Evolutionary conservation across 2,797 vertebrate species (phyloP), one percentile per base, ranked within the genome.

Genomic region (Chromis chromis): DNA sequence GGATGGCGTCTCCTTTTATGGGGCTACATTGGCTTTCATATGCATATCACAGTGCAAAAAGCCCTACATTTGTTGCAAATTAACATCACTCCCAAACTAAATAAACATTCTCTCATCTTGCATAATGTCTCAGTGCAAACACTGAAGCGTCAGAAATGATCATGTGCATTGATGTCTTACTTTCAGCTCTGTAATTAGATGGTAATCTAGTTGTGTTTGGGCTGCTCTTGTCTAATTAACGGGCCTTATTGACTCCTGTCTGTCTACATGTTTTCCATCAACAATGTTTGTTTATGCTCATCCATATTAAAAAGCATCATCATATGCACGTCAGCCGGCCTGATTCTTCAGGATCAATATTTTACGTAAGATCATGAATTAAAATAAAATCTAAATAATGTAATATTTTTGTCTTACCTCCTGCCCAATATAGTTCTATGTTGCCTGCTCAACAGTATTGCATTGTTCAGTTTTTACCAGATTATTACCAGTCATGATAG

Each of bases 231-330:
- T 82, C 81, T 88, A 82, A 89, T 91, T 89, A 90, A 67, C 44
- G 49, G 48, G 42, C 46, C 65, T 72, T 78, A 84, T 88, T 85
- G 89, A 89, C 77, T 79, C 36, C 77, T 76, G 77, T 81, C 80
- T 84, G 80, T 84, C 75, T 70, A 21, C 67, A 67, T 87, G 59
- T 82, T 86, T 83, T 82, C 83, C 74, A 83, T 87, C 64, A 76
- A 74, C 83, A 76, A 9, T 74, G 75, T 89, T 89, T 88, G 84
- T 89, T 90, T 82, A 74, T 77, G 8, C 78, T 86, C 87, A 89
- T 90, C 68, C 83, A 92, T 86, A 88, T 89, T 86, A 62, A 86
- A 76, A 79, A 12, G 24, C 70, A 73, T 79, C 75, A 62, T 79
- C 74, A 60, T 78, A 81, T 74, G 53, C 78, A 85, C 84, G 68